Evolutionary conservation across 2,797 vertebrate species (phyloP), one percentile per base, ranked within the genome.

Genomic region (Thalassophryne amazonica): DNA sequence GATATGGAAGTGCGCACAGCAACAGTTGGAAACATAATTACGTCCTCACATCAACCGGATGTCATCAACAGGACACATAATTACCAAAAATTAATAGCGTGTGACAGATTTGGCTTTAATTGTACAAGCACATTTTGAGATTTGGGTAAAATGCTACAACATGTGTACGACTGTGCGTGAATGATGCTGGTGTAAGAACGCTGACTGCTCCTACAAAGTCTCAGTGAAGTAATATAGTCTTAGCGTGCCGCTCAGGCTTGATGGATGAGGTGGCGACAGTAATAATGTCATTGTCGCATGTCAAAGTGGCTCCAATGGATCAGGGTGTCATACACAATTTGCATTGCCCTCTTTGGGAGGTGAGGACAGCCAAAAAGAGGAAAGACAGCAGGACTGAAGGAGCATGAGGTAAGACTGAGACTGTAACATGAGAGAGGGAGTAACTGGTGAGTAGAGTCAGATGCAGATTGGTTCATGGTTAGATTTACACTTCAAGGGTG

Each of bases 11-110:
- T 89, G 61, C 79, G 78, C 69, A 85, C 55, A 12, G 30, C 68
- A 53, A 65, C 88, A 90, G 70, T 88, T 89, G 89, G 80, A 80
- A 88, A 88, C 69, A 71, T 62, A 86, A 90, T 90, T 59, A 90
- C n/a, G n/a, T n/a, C n/a, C n/a, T n/a, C 60, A 51, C 18, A 55
- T 21, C 43, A 22, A 42, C 42, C 33, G 69, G 75, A 81, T 58
- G 56, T 63, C 30, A 85, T 80, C 69, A 80, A 69, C 72, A 58
- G 84, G 76, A 83, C 60, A 48, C 21, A 37, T 79, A 73, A 77
- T 77, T 73, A 67, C 27, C 55, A 36, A 20, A 47, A 36, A 62
- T 57, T 39, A 51, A 59, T 72, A 42, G 24, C 35, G 14, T 42
- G 24, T 41, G 47, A 52, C 31, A 53, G 12, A 45, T 24, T 43